Evolutionary conservation across 2,888 invertebrate species (phyloP).

Genomic region (Clepsis dumicolana): DNA sequence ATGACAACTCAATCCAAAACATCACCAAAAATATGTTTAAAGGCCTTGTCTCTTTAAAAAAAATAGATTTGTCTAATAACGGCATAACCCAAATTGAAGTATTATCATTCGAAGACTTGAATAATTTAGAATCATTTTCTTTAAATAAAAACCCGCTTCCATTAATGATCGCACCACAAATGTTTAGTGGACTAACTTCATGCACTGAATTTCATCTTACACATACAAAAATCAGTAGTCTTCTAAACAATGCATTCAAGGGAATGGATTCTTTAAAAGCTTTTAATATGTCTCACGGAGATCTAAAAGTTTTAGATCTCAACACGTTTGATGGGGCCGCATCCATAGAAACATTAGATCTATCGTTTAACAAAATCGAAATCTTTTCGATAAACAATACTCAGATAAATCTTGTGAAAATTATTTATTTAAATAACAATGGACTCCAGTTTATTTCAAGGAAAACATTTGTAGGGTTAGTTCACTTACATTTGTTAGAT

Average conservation of each 20-base stretch:
- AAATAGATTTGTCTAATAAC: constrained; percentile 30
- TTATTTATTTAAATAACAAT: constrained; percentile 32
- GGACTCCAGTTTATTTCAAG: constrained; percentile 11
- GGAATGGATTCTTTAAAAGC: constrained; percentile 25
- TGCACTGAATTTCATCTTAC: constrained; percentile 22
- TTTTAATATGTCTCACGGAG: constrained; percentile 22
- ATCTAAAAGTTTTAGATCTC: constrained; percentile 11
- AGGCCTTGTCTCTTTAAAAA: not conserved
- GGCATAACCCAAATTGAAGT: constrained; percentile 14
- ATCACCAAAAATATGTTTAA: constrained; percentile 16
- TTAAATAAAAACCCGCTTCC: constrained; percentile 31
- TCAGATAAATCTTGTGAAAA: constrained; percentile 17
- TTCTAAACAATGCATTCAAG: constrained; percentile 23
- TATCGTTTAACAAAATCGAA: constrained; percentile 33
- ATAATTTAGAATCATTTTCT: constrained; percentile 12
- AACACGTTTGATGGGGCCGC: constrained; percentile 22
- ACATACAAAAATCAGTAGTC: constrained; percentile 17
- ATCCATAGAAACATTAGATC: constrained; percentile 25
- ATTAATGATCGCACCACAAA: constrained; percentile 8
- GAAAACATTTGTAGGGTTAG: constrained; percentile 19
- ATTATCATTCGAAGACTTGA: constrained; percentile 23
- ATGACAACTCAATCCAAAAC: constrained; percentile 20
- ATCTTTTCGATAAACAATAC: constrained; percentile 22
- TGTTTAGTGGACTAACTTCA: constrained; percentile 21
- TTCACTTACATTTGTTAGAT: constrained; percentile 5